Evolutionary conservation across 1,140 invertebrate species (phyloP).

Genomic region (Diorhabda carinulata): DNA sequence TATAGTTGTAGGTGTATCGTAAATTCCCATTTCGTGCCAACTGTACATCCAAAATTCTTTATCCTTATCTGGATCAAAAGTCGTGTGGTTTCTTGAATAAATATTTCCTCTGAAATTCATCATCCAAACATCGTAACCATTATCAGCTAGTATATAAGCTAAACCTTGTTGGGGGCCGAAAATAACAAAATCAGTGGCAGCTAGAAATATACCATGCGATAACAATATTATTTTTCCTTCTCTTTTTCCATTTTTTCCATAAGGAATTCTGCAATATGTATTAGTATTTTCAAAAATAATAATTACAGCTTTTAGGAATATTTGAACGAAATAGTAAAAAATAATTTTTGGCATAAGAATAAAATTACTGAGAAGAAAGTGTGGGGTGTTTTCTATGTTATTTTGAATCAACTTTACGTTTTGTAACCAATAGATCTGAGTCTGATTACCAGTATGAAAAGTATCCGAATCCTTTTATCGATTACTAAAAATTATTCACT

Average conservation of each 20-base stretch:
- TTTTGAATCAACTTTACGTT: too few species aligned
- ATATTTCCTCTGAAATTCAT: conserved; percentile 64
- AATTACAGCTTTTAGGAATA: too few species aligned
- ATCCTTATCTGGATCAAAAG: conserved; percentile 47
- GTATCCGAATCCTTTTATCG: too few species aligned
- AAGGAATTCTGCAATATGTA: conserved; percentile 23
- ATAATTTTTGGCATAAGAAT: too few species aligned
- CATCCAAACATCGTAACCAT: conserved; percentile 75
- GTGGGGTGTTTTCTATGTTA: too few species aligned
- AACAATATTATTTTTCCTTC: conserved; percentile 53
- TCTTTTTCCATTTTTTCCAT: conserved; percentile 37
- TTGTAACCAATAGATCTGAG: too few species aligned
- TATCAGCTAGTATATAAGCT: conserved; percentile 63
- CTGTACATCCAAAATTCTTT: conserved; percentile 63
- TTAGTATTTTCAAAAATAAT: too few species aligned
- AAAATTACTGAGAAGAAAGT: too few species aligned
- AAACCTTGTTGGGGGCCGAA: conserved; percentile 59
- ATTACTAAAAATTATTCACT: too few species aligned
- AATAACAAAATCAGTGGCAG: conserved; percentile 63
- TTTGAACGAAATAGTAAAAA: too few species aligned
- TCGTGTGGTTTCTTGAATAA: conserved; percentile 54
- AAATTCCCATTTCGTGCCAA: conserved; percentile 48
- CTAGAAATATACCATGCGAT: conserved; percentile 67
- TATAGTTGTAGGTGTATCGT: conserved; percentile 58
- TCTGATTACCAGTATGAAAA: too few species aligned